phyloP scores from a whole-genome alignment of 2,888 invertebrate genomes.

The Limnephilus marmoratus region DNA sequence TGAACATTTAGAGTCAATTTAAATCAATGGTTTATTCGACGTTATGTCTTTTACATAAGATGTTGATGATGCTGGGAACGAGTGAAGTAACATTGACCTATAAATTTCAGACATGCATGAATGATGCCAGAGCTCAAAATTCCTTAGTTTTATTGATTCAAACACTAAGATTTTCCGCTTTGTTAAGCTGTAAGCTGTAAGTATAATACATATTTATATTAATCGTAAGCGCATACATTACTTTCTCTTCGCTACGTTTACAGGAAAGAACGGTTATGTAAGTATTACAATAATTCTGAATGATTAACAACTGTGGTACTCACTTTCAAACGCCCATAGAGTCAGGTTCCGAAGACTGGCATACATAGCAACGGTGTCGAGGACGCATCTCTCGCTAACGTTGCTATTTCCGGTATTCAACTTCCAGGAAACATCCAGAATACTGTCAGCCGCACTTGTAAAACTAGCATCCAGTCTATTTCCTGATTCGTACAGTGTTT shows the following conservation, averaged over 20 bases:
- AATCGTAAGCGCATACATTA: neutral
- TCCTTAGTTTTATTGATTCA: neutral
- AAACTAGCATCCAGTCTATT: neutral
- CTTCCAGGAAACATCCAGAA: constrained; percentile 37
- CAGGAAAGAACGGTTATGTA: neutral
- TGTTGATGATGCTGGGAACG: no score
- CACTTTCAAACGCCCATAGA: constrained; percentile 62
- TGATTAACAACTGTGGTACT: constrained; percentile 36
- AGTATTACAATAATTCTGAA: neutral
- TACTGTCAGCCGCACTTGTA: neutral
- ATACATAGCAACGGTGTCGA: constrained; percentile 66
- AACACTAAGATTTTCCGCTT: neutral
- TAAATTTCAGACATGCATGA: neutral
- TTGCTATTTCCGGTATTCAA: constrained; percentile 16
- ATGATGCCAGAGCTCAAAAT: neutral
- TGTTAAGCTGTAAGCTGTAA: neutral
- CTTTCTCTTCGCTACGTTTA: constrained; percentile 13
- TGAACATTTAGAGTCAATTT: no score
- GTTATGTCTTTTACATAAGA: no score
- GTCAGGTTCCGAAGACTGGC: constrained; percentile 65
- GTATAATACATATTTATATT: neutral
- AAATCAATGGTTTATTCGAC: no score
- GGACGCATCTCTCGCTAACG: constrained; percentile 59
- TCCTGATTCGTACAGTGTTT: neutral
- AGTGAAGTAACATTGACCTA: neutral